phyloP scores from a whole-genome alignment of 2,888 invertebrate species.

The Chloroclysta siterata region DNA sequence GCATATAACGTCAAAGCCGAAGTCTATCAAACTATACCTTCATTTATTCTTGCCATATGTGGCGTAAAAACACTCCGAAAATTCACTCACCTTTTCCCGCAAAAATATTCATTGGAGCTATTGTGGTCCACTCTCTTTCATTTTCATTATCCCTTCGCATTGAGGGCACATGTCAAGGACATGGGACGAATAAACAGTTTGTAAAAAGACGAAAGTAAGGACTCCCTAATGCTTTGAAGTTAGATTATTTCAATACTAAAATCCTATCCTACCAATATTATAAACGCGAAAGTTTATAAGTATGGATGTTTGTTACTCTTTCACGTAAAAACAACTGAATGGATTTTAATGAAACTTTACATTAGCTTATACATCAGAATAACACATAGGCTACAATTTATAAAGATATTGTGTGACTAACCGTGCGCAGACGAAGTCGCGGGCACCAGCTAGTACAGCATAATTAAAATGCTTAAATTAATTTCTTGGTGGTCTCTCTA shows the following conservation, averaged over 20 bases:
- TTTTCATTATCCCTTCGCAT: constrained; percentile 37
- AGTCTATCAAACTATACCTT: constrained; percentile 18
- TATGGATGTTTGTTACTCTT: too few species aligned
- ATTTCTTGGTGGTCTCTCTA: too few species aligned
- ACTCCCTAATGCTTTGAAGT: background rate
- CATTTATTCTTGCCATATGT: constrained; percentile 26
- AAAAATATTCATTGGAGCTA: constrained; percentile 44
- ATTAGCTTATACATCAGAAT: too few species aligned
- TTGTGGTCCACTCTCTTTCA: constrained; percentile 38
- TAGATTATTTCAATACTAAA: background rate
- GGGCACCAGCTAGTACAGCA: too few species aligned
- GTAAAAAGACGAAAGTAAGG: constrained; percentile 13
- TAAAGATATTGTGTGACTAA: too few species aligned
- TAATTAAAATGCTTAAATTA: background rate
- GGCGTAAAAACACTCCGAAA: constrained; percentile 25
- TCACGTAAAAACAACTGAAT: too few species aligned
- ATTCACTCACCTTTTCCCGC: constrained; percentile 26
- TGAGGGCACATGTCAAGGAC: constrained; percentile 28
- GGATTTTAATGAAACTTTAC: too few species aligned
- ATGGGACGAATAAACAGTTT: constrained; percentile 29
- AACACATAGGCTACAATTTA: too few species aligned
- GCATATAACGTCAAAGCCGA: background rate
- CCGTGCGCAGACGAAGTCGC: too few species aligned
- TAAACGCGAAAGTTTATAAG: too few species aligned
- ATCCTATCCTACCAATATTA: too few species aligned